These are phyloP conservation scores for Ectropis grisescens DNA, from an alignment of 1,140 invertebrate species.

Conservation along the genomic window DNA sequence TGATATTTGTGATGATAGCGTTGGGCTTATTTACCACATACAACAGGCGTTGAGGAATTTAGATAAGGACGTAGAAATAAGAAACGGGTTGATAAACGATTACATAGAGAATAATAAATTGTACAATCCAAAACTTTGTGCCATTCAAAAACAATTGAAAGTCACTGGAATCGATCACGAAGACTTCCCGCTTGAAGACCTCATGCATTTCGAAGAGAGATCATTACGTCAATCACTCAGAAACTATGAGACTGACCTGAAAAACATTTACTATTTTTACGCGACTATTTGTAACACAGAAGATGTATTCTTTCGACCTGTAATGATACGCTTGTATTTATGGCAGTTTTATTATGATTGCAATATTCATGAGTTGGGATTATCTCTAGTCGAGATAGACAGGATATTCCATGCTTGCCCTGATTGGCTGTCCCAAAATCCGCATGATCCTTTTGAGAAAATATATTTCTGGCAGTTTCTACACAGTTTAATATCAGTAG, in stretches of 20 bases:
- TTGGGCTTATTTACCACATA: slow-evolving; percentile 45
- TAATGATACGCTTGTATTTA: slow-evolving; percentile 67
- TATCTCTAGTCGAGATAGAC: slow-evolving; percentile 68
- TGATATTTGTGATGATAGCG: slow-evolving; percentile 37
- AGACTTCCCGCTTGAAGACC: no score
- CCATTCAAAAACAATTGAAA: no score
- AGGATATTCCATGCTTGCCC: slow-evolving; percentile 48
- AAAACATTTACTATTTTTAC: slow-evolving; percentile 64
- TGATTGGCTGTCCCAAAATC: slow-evolving; percentile 45
- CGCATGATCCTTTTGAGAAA: slow-evolving; percentile 70
- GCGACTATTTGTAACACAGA: slow-evolving; percentile 53
- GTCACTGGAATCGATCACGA: no score
- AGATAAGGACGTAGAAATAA: slow-evolving; percentile 32
- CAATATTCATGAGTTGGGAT: slow-evolving; percentile 48
- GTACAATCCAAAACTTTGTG: slow-evolving; percentile 4
- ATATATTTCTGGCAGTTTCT: slow-evolving; percentile 75
- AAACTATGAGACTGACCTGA: slow-evolving; percentile 55
- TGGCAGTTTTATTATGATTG: slow-evolving; percentile 73
- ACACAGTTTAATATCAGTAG: slow-evolving; percentile 64
- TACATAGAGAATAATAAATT: slow-evolving; percentile 41
- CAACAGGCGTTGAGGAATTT: slow-evolving; percentile 40
- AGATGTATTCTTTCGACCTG: slow-evolving; percentile 43
- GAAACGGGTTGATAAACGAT: slow-evolving; percentile 28
- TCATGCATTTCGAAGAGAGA: slow-evolving; percentile 52
- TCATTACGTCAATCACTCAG: slow-evolving; percentile 51